Evolutionary conservation across 2,888 invertebrate species (phyloP).

Genomic region (Philopedon plagiatum): DNA sequence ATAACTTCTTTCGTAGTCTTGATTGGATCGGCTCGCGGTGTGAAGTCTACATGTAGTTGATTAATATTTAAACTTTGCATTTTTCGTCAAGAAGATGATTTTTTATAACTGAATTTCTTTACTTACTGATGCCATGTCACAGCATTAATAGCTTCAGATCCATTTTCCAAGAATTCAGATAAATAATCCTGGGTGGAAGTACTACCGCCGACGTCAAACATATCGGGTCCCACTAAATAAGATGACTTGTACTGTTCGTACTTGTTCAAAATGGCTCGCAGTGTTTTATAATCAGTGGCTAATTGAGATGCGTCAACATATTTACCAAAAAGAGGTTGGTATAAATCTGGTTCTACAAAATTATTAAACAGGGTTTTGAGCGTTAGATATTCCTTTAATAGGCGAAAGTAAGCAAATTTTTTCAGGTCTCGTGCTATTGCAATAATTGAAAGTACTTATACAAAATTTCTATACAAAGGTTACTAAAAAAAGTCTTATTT

Average conservation of each 20-base stretch:
- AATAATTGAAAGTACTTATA: no score
- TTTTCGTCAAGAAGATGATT: neutral
- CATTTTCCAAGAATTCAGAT: conserved; percentile 71
- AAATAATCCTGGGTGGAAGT: conserved; percentile 67
- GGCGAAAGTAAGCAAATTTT: no score
- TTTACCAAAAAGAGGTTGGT: neutral
- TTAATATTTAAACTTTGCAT: no score
- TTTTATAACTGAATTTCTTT: neutral
- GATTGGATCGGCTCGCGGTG: no score
- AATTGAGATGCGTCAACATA: conserved; percentile 72
- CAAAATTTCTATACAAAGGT: no score
- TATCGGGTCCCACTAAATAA: conserved; percentile 78
- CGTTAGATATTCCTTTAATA: no score
- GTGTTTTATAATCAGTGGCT: conserved; percentile 74
- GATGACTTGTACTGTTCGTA: conserved; percentile 71
- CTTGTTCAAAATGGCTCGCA: conserved; percentile 71
- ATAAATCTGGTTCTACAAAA: conserved; percentile 38
- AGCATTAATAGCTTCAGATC: conserved; percentile 71
- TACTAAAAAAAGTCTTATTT: no score
- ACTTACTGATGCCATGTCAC: conserved; percentile 80
- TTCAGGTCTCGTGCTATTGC: no score
- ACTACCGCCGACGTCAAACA: conserved; percentile 73
- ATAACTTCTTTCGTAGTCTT: no score
- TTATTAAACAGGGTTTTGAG: no score
- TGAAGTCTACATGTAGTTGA: no score